Evolutionary conservation across 2,113 vertebrate species (phyloP), one percentile per base, ranked within the genome.

Genomic region (Austrofundulus limnaeus): DNA sequence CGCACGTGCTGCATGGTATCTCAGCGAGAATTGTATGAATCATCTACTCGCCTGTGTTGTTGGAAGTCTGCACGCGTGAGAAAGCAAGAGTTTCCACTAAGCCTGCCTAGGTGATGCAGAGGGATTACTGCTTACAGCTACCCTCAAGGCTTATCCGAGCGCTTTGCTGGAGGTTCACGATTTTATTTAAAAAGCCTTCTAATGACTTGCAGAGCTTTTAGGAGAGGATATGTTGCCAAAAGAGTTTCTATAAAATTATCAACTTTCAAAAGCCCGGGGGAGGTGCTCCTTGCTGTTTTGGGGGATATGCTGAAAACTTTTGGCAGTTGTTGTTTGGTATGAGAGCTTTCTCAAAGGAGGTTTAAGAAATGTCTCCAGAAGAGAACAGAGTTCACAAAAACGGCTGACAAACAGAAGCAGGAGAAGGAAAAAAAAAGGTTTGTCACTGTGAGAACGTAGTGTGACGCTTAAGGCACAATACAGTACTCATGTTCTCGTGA

Each of bases 171-270:
- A 85, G 79, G 73, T 88, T 87, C 82, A 89, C 86, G 72, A n/a
- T 88, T 85, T 34, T 79, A 83, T 85, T 89, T 80, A 86, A 88
- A 88, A 83, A 66, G 80, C 69, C 72, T 72, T 67, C 78, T 87
- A 89, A 88, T 88, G 88, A 88, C 89, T 87, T 81, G 79, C 86
- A 86, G 86, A 89, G 82, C 74, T 83, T 84, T 75, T 52, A 57
- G 60, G 65, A 11, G 2, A 77, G 77, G 77, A 84, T 81, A 52
- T 56, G 66, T 34, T 73, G 80, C 82, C 86, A 85, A 82, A 90
- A 84, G 80, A 84, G 57, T 73, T 72, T 77, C 86, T 85, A 78
- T 80, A 85, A 90, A 89, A 88, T 80, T 81, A 90, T 88, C 77
- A 83, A 78, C 80, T 82, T 89, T 75, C 81, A 68, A 77, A 58